These are phyloP conservation scores for Sceliomorpha sp. DNA, from an alignment of 2,888 invertebrate genomes.

Conservation along the genomic window DNA sequence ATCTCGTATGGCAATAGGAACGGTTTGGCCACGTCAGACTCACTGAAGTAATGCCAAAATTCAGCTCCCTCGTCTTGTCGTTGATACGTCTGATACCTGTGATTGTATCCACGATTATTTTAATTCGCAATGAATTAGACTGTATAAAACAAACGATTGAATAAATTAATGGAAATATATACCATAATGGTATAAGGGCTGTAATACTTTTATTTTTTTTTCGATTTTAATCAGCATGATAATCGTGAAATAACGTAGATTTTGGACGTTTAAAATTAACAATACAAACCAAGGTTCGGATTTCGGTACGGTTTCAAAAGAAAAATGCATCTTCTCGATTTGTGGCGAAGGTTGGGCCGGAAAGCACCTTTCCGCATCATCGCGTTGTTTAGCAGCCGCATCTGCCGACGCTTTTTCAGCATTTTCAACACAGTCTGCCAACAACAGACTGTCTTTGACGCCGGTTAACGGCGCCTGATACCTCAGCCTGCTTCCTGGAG, in stretches of 20 bases:
- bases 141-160: too few species aligned
- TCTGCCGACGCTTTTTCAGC: conserved; percentile 64
- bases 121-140: not conserved
- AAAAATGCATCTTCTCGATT: conserved; percentile 85
- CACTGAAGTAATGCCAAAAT: conserved; percentile 83
- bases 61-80: conserved; percentile 88
- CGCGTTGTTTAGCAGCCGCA: conserved; percentile 65
- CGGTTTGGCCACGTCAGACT: conserved; percentile 83
- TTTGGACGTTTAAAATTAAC: too few species aligned
- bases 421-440: conserved; percentile 30
- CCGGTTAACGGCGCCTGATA: conserved; percentile 79
- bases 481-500: conserved; percentile 80
- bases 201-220: too few species aligned
- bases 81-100: conserved; percentile 85
- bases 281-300: conserved; percentile 85
- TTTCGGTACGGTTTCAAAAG: conserved; percentile 88
- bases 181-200: too few species aligned
- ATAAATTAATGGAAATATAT: too few species aligned
- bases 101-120: not conserved
- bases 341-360: conserved; percentile 78
- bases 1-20: conserved; percentile 89
- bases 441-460: conserved; percentile 77
- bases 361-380: conserved; percentile 64
- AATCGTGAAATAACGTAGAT: too few species aligned
- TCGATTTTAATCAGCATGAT: too few species aligned